A percentile compares a stretch with the other conserved stretches of the same genome.
These are phyloP conservation scores for Zoanthus solanderi DNA, from an alignment of 92 coral and sea anemone species.

Conservation along the genomic window DNA sequence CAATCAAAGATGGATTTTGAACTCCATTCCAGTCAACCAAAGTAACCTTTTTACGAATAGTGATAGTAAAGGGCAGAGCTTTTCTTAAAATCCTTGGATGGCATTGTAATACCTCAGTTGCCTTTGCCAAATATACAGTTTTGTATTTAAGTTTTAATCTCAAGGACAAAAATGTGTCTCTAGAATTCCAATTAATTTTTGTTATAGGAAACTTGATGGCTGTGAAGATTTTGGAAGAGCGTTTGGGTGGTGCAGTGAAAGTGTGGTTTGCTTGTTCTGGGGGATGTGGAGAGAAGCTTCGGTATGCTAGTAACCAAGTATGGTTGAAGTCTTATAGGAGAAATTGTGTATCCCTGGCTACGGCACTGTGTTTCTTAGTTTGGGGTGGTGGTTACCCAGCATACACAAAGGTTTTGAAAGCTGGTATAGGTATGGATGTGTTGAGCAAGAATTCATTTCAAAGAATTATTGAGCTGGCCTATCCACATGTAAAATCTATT, in stretches of 20 bases:
- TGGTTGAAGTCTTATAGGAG: background rate
- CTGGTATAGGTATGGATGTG: background rate
- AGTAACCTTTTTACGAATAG: background rate
- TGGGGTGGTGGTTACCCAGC: constrained; percentile 41
- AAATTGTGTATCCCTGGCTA: too few relatives aligned
- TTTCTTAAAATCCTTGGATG: background rate
- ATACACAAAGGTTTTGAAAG: constrained; percentile 34
- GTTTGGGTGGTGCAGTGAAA: background rate
- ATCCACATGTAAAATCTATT: constrained; percentile 1
- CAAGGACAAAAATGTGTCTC: background rate
- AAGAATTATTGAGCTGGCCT: constrained; percentile 36
- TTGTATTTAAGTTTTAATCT: background rate
- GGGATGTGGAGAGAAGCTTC: background rate
- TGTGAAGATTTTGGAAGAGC: background rate
- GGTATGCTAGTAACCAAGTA: background rate
- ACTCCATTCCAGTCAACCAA: background rate
- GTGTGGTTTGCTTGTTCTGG: background rate
- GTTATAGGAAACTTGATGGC: background rate
- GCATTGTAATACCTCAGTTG: constrained; percentile 6
- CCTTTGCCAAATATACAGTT: background rate
- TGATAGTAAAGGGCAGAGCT: background rate
- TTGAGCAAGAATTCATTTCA: background rate
- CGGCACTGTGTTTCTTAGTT: background rate
- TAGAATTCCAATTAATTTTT: background rate
- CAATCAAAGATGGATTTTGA: background rate